Conservation (phyloP, 1,140 invertebrate genomes). For the Macrosteles quadrilineatus region DNA sequence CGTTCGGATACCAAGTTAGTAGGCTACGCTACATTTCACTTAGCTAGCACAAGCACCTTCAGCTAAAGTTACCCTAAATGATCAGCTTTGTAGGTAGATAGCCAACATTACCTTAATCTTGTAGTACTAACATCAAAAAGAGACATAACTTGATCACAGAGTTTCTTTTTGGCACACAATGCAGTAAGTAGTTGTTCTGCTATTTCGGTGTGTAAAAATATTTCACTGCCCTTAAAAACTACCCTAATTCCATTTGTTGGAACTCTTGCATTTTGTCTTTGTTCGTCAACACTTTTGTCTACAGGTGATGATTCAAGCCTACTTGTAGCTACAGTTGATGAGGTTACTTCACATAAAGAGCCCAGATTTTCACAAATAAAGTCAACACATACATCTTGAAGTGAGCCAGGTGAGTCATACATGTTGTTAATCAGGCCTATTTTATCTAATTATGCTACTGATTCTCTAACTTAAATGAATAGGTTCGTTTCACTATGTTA, state of each 20-base stretch:
- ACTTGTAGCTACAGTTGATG: conserved; percentile 1
- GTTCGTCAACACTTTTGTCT: conserved; percentile 15
- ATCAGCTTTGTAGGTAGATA: too few relatives aligned
- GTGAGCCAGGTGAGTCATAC: conserved; percentile 63
- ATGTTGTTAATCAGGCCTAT: conserved; percentile 54
- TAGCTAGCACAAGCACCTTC: too few relatives aligned
- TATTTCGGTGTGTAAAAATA: conserved; percentile 66
- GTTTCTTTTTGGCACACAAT: conserved; percentile 62
- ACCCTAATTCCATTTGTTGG: conserved; percentile 32
- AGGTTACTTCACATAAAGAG: conserved; percentile 53
- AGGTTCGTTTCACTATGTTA: too few relatives aligned
- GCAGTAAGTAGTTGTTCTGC: conserved; percentile 66
- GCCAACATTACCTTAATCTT: conserved; percentile 54
- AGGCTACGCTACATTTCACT: too few relatives aligned
- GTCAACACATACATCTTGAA: conserved; percentile 69
- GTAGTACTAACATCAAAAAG: conserved; percentile 69
- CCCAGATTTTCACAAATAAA: conserved; percentile 69
- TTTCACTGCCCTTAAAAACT: conserved; percentile 61
- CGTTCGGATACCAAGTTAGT: too few relatives aligned
- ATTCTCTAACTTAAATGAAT: too few relatives aligned
- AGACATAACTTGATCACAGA: conserved; percentile 65
- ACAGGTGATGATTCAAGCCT: conserved; percentile 9
- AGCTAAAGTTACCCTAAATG: too few relatives aligned
- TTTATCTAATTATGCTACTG: too few relatives aligned
- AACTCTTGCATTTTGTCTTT: conserved; percentile 6